Percentiles rank a stretch among this genome's conserved stretches.
phyloP scores from a whole-genome alignment of 2,113 vertebrate genomes.

The Forbesichthys agassizii region DNA sequence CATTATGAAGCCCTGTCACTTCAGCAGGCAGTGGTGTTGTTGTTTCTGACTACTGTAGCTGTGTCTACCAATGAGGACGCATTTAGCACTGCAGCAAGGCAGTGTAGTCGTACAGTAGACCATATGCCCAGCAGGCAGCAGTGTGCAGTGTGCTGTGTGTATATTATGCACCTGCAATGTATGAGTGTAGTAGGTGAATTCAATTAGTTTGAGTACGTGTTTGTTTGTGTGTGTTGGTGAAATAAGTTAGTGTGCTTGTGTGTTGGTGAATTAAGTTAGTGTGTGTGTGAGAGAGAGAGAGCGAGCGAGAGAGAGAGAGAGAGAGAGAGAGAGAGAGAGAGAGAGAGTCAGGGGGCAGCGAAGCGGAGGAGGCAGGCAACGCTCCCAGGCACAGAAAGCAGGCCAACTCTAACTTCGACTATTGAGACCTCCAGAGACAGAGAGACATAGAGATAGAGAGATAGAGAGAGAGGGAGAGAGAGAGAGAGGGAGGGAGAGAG shows the following conservation, averaged over 20 bases:
- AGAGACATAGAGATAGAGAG: slow-evolving; percentile 29
- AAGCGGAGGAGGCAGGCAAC: slow-evolving; percentile 67
- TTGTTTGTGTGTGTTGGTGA: slow-evolving; percentile 16
- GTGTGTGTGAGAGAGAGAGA: slow-evolving; percentile 36
- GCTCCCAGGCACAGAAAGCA: slow-evolving; percentile 71
- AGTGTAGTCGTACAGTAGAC: slow-evolving; percentile 28
- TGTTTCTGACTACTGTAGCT: slow-evolving; percentile 9
- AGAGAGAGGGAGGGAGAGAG: slow-evolving; percentile 11
- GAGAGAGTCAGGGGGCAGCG: slow-evolving; percentile 53
- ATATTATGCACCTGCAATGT: too few relatives aligned
- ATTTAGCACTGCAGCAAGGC: slow-evolving; percentile 11
- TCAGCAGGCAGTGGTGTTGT: slow-evolving; percentile 23
- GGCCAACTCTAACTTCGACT: slow-evolving; percentile 62
- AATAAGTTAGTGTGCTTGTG: slow-evolving; percentile 11
- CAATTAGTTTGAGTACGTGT: background rate
- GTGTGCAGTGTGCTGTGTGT: background rate
- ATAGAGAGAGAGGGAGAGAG: slow-evolving; percentile 2
- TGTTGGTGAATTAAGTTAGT: slow-evolving; percentile 7
- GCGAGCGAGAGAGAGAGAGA: slow-evolving; percentile 14
- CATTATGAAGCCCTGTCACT: slow-evolving; percentile 44
- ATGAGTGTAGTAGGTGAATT: slow-evolving; percentile 23
- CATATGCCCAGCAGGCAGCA: slow-evolving; percentile 52
- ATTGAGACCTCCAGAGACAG: slow-evolving; percentile 42
- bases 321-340: slow-evolving; percentile 6
- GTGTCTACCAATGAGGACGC: slow-evolving; percentile 6